Percentiles rank a stretch among this genome's conserved stretches.
phyloP scores from a whole-genome alignment of 1,140 invertebrate genomes.

The Drosophila simulans region DNA sequence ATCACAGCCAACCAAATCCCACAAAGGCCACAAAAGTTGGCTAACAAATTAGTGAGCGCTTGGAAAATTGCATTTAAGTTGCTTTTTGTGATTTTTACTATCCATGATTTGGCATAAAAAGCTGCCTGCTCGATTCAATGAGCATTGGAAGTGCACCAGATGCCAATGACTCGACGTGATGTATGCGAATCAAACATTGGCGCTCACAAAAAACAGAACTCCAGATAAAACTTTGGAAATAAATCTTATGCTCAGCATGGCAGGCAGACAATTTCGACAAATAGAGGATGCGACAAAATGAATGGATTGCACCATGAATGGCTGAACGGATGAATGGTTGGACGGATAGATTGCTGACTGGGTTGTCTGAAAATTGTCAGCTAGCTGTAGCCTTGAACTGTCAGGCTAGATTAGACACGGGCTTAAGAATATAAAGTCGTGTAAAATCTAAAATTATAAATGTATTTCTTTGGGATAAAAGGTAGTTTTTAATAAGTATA shows the following conservation, averaged over 20 bases:
- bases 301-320: conserved; percentile 50
- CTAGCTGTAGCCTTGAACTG: conserved; percentile 18
- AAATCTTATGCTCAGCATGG: conserved; percentile 51
- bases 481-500: background rate
- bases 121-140: conserved; percentile 63
- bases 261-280: conserved; percentile 47
- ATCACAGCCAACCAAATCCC: conserved; percentile 36
- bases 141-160: conserved; percentile 79
- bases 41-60: conserved; percentile 65
- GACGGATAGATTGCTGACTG: conserved; percentile 43
- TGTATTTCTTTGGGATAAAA: background rate
- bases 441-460: background rate
- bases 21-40: conserved; percentile 56
- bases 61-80: conserved; percentile 58
- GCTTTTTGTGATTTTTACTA: conserved; percentile 36
- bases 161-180: conserved; percentile 83
- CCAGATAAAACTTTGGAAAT: conserved; percentile 48
- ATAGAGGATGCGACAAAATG: conserved; percentile 51
- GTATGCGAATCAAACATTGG: conserved; percentile 74
- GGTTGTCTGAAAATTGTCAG: conserved; percentile 45
- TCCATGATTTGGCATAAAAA: conserved; percentile 77
- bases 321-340: conserved; percentile 37
- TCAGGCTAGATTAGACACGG: background rate
- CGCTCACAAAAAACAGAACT: conserved; percentile 34
- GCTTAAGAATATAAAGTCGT: background rate